Percentiles rank a stretch among this genome's conserved stretches.
Evolutionary conservation across 2,113 vertebrate genomes (phyloP).

Genomic region (Nannobrachium achirus): DNA sequence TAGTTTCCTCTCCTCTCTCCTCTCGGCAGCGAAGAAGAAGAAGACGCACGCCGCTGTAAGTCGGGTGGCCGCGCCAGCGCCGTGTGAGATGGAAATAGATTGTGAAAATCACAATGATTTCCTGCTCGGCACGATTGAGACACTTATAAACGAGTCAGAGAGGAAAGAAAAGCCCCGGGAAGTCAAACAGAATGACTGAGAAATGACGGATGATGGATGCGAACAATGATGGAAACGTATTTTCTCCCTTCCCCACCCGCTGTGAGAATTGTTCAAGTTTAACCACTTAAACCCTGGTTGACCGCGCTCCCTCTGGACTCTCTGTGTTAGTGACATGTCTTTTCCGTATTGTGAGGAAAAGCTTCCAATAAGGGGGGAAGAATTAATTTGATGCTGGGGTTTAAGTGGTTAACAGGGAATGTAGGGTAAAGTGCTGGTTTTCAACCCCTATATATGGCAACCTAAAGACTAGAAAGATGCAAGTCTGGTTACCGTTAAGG

Average conservation of each 20-base stretch:
- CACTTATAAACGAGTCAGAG: constrained; percentile 36
- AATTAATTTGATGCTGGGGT: too few species aligned
- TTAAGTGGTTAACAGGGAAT: constrained; percentile 40
- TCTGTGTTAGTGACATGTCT: too few species aligned
- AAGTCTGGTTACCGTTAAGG: too few species aligned
- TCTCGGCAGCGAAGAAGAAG: constrained; percentile 51
- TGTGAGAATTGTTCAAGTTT: constrained; percentile 50
- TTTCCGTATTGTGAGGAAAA: too few species aligned
- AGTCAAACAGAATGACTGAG: constrained; percentile 66
- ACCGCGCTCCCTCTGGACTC: too few species aligned
- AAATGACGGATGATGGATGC: constrained; percentile 48
- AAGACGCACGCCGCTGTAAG: too few species aligned
- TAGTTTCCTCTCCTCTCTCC: constrained; percentile 45
- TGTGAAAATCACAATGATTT: constrained; percentile 69
- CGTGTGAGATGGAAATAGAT: constrained; percentile 73
- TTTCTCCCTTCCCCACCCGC: too few species aligned
- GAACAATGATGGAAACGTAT: constrained; percentile 46
- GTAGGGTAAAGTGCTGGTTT: constrained; percentile 64
- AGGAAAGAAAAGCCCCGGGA: constrained; percentile 30
- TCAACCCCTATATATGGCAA: constrained; percentile 6
- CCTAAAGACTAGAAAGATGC: too few species aligned
- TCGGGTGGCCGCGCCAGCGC: too few species aligned
- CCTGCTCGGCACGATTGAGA: constrained; percentile 56
- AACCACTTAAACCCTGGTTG: constrained; percentile 1
- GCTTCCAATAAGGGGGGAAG: too few species aligned